Evolutionary conservation across 2,888 invertebrate species (phyloP), one percentile per base, ranked within the genome.

Genomic region (Papilio demoleus): DNA sequence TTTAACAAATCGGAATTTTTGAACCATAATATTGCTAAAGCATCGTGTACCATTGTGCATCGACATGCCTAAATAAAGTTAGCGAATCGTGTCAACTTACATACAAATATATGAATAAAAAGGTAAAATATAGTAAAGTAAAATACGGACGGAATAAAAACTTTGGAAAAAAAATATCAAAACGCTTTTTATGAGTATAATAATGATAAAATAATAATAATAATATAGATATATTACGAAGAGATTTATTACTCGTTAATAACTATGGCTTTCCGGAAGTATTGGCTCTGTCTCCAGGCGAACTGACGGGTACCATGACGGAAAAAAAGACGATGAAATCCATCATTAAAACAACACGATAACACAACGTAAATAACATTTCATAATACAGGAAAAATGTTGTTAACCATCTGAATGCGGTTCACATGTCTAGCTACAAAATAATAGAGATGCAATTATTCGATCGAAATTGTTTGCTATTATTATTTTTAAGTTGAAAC

Each of bases 251-350:
- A 96, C 96, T 96, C 96, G 93, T 95, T 95, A 94, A 95, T 95
- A 94, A 96, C 96, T 94, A 97, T 96, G 94, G 97, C 97, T 95
- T 97, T 97, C 96, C 96, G 97, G 97, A 98, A 98, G 97, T 97
- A 96, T 94, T 97, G 95, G 95, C 97, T 97, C 96, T 97, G 96
- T 95, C 97, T 97, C 98, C 98, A 97, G 95, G 96, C 97, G 95
- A 95, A 97, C 97, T 97, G 88, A 84, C 79, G 82, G 84, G 86
- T 83, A 85, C 81, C 83, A 81, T 85, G 83, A 84, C 83, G 83
- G 85, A 81, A 87, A 88, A 72, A 86, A 84, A 88, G 77, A 88
- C 81, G 82, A 84, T 81, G 82, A 88, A 87, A 87, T 82, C 78
- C 77, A 84, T 82, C 77, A 86, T 90, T 89, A 88, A 85, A 83